Evolutionary conservation across 1,140 invertebrate genomes (phyloP), one percentile per base, ranked within the genome.

Genomic region (Zaprionus taronus): DNA sequence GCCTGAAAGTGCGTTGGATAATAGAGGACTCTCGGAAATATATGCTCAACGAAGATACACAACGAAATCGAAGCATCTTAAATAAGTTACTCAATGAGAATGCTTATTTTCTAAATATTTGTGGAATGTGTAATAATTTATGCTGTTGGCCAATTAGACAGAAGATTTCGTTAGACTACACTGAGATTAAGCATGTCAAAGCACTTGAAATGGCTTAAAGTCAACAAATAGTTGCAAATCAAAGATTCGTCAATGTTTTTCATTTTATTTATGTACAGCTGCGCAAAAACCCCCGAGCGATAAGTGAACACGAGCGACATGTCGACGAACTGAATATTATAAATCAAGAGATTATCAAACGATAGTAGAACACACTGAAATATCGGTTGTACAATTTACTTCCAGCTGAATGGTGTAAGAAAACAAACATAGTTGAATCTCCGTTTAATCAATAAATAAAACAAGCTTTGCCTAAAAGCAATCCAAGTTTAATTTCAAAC

Each of bases 321-420:
- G 51, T 66, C 36, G 24, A 15, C 15, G 5, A n/a, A 26, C 11
- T 28, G n/a, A 66, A 66, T 36, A 56, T 20, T 51, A 20, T 66
- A 66, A 66, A 66, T 66, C 26, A 20, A 56, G 12, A 28, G 51
- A 66, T 66, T 55, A 41, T 28, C 20, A 56, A 17, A 56, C 20
- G 63, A 66, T 66, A 56, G 11, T 24, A n/a, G 24, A 65, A 34
- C 4, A 28, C 26, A 9, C 12, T 6, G 7, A 20, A 55, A 49
- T 49, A 17, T 12, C 11, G n/a, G 44, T 2, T 20, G 17, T 49
- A 49, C 17, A 49, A 47, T 11, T 17, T 22, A 49, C 17, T 49
- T n/a, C 38, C 1, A 12, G 44, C 14, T n/a, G 15, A 41, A n/a
- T 7, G 5, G 12, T 41, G 4, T 11, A 34, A 34, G 31, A 34